phyloP scores from a whole-genome alignment of 2,797 vertebrate genomes.

The Anguilla anguilla region DNA sequence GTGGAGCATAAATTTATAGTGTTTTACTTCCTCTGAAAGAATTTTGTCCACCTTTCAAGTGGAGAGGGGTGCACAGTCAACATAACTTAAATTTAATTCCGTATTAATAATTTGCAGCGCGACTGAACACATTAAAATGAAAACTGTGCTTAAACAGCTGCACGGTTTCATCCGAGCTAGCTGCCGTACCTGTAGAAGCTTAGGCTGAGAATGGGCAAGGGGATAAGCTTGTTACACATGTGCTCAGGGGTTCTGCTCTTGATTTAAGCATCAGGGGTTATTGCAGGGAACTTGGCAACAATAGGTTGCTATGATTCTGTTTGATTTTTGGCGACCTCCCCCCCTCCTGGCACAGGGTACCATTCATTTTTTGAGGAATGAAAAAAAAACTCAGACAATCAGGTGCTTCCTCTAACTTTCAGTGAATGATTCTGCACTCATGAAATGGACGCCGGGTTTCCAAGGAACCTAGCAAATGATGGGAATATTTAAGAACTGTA shows the following conservation, averaged over 20 bases:
- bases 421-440: conserved; percentile 6
- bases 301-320: conserved; percentile 42
- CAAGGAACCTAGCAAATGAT: conserved; percentile 54
- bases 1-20: neutral
- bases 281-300: conserved; percentile 56
- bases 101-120: neutral
- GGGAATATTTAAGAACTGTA: neutral
- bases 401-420: neutral
- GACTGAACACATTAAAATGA: neutral
- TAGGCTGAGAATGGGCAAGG: conserved; percentile 77
- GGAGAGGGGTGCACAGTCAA: neutral
- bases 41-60: conserved; percentile 1
- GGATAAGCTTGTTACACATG: conserved; percentile 61
- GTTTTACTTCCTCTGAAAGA: conserved; percentile 17
- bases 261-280: conserved; percentile 60
- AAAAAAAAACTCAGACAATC: neutral
- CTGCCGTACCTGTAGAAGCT: conserved; percentile 48
- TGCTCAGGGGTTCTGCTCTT: conserved; percentile 39
- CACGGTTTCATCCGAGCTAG: neutral
- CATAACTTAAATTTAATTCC: neutral
- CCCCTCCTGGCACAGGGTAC: conserved; percentile 45
- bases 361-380: conserved; percentile 15
- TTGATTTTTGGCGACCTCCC: conserved; percentile 45
- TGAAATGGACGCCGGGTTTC: conserved; percentile 62
- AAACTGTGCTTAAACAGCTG: neutral